These are phyloP conservation scores for Morone saxatilis DNA, from an alignment of 2,113 vertebrate species.

Conservation along the genomic window DNA sequence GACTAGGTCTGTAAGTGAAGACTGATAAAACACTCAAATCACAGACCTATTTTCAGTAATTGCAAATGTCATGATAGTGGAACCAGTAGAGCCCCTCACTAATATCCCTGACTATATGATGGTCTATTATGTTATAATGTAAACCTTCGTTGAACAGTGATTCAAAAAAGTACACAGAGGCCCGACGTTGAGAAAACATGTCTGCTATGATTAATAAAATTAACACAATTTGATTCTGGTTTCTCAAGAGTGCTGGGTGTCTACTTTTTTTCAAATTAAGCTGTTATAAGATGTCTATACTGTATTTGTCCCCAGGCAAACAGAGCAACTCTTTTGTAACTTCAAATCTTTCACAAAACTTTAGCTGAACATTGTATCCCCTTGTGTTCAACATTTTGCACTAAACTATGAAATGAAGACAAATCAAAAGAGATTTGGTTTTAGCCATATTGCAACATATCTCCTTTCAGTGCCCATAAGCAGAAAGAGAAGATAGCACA, in stretches of 20 bases:
- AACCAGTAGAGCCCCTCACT: not conserved
- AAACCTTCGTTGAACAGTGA: not conserved
- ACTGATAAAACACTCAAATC: not conserved
- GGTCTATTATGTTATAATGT: not conserved
- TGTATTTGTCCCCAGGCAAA: not conserved
- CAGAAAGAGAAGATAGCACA: not conserved
- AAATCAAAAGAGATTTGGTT: not conserved
- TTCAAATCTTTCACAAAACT: not conserved
- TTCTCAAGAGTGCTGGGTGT: not conserved
- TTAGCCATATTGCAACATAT: not conserved
- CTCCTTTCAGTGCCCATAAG: not conserved
- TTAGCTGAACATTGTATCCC: not conserved
- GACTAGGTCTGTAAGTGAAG: not conserved
- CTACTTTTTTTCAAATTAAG: not conserved
- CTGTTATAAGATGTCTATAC: not conserved
- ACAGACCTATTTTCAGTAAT: not conserved
- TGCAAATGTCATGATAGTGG: not conserved
- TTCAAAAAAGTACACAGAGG: not conserved
- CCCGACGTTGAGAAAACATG: slow-evolving; percentile 1
- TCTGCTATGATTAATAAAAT: not conserved
- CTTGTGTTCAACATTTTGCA: not conserved
- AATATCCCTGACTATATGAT: not conserved
- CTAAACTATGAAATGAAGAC: not conserved
- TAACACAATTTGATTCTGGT: not conserved
- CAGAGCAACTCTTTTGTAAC: not conserved